phyloP scores from a whole-genome alignment of 2,888 invertebrate species.

The Agelastica alni region DNA sequence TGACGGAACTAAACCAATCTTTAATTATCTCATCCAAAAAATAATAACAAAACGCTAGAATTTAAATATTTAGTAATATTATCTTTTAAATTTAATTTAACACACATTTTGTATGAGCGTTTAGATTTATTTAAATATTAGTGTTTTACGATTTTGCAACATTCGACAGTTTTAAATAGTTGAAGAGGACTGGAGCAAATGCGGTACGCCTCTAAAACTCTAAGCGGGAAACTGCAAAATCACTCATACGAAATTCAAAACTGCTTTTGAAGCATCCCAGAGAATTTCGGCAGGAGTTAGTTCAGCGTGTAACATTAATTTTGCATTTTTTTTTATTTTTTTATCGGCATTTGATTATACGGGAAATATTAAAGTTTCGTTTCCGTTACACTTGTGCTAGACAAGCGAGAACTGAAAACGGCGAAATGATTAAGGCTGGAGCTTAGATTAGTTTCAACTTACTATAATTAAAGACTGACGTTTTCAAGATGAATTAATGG shows the following conservation, averaged over 20 bases:
- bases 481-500: slow-evolving; percentile 1
- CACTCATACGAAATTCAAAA: slow-evolving; percentile 24
- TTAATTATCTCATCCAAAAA: too few species aligned
- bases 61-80: too few species aligned
- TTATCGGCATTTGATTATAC: slow-evolving; percentile 7
- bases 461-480: background rate
- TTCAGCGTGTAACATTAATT: slow-evolving; percentile 23
- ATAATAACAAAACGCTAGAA: too few species aligned
- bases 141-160: too few species aligned
- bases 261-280: slow-evolving; percentile 30
- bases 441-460: background rate
- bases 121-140: too few species aligned
- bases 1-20: too few species aligned
- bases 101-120: too few species aligned
- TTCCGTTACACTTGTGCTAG: background rate
- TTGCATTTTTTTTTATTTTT: slow-evolving; percentile 11
- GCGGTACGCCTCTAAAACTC: too few species aligned
- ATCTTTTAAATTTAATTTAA: too few species aligned
- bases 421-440: slow-evolving; percentile 3
- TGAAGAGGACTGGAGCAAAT: too few species aligned
- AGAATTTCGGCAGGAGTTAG: slow-evolving; percentile 23
- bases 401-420: background rate
- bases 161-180: too few species aligned
- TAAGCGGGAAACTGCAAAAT: slow-evolving; percentile 24
- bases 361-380: slow-evolving; percentile 17